Evolutionary conservation across 2,113 vertebrate genomes (phyloP), one percentile per base, ranked within the genome.

Genomic region (Phyllopteryx taeniolatus): DNA sequence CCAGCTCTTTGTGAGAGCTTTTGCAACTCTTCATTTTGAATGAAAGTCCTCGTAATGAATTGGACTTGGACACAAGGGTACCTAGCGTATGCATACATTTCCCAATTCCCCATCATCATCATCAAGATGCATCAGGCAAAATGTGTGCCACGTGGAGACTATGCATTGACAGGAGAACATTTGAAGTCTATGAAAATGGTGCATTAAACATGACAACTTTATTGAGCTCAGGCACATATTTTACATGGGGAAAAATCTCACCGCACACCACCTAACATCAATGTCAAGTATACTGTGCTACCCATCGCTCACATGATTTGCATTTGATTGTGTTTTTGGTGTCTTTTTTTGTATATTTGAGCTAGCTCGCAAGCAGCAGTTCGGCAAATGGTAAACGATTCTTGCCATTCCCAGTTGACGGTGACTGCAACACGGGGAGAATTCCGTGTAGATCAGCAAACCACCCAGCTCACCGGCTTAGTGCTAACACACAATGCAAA

Each of bases 41-140:
- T 10, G 8, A 82, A 82, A 86, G 79, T 10, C 68, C 81, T 71
- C 73, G 53, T 79, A 83, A 86, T 83, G 67, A 77, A 79, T 86
- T 89, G 80, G 44, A 67, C 68, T 1, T 63, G 62, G 67, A 75
- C 73, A 47, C 72, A 79, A 77, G 75, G 80, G 35, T 39, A 6
- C 35, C 35, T 75, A 62, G 53, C 72, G 71, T 67, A 78, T 78
- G 81, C 80, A 74, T 78, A 84, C 78, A 86, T 83, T 82, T 83
- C 77, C 63, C 74, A 81, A 83, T 79, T 79, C 71, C 22, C 35
- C 2, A 47, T 82, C 27, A 63, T 66, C 39, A 27, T 47, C 8
- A 42, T 39, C 7, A 10, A 42, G 35, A 39, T 47, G 27, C 12
- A 46, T 13, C 63, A 66, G 22, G 22, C 20, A 46, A 14, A 46